Percentiles rank a stretch among this genome's conserved stretches.
Evolutionary conservation across 2,797 vertebrate genomes (phyloP).

Genomic region (Chiropotes sagulatus): DNA sequence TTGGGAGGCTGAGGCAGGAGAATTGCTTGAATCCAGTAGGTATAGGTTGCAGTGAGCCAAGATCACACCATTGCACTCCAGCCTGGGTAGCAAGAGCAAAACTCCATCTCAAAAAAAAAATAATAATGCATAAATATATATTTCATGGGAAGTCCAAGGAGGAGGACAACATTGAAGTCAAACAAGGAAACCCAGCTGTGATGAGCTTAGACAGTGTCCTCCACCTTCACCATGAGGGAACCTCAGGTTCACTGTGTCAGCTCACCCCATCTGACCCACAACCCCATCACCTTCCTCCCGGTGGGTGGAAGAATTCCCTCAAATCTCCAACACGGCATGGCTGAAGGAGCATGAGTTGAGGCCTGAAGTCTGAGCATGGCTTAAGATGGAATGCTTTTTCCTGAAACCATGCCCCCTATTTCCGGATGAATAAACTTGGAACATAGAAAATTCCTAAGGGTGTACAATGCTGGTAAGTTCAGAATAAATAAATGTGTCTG

Average conservation of each 20-base stretch:
- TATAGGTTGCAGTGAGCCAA: too few relatives aligned
- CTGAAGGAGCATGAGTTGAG: not conserved
- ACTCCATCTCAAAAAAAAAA: too few relatives aligned
- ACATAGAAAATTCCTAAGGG: not conserved
- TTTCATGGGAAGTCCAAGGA: not conserved
- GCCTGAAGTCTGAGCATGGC: not conserved
- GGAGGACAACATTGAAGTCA: not conserved
- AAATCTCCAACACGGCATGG: not conserved
- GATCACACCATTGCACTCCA: too few relatives aligned
- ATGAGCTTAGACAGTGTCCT: not conserved
- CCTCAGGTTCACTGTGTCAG: not conserved
- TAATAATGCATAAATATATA: not conserved
- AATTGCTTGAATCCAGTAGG: too few relatives aligned
- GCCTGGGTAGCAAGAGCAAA: too few relatives aligned
- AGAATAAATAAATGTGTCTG: conserved; percentile 42
- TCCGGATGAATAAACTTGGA: not conserved
- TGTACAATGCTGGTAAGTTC: not conserved
- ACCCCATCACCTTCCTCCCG: not conserved
- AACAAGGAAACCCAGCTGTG: not conserved
- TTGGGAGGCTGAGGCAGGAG: too few relatives aligned
- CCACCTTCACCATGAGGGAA: not conserved
- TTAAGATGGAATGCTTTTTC: not conserved
- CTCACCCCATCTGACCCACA: not conserved
- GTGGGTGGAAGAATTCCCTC: accelerated
- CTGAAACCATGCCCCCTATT: not conserved